Conservation (phyloP, 2,113 vertebrate species). For the Alces alces region DNA sequence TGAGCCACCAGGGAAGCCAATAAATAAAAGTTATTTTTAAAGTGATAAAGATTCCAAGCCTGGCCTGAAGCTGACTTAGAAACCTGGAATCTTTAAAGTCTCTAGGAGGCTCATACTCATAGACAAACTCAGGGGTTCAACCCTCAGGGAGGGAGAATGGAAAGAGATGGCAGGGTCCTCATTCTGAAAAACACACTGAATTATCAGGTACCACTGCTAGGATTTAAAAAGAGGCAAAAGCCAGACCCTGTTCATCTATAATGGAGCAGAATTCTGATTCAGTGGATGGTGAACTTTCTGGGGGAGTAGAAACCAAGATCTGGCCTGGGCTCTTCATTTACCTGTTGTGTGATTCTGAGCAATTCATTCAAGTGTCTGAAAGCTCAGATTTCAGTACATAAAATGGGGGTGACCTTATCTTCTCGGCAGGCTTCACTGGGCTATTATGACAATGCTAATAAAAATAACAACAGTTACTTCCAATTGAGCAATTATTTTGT, state of each 20-base stretch:
- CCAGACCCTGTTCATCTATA: neutral
- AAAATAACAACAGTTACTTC: neutral
- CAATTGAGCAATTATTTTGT: neutral
- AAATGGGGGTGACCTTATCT: neutral
- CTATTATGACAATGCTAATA: neutral
- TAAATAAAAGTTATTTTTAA: neutral
- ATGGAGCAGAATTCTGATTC: neutral
- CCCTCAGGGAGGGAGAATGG: neutral
- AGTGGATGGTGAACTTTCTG: neutral
- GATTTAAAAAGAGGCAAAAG: neutral
- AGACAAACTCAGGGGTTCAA: neutral
- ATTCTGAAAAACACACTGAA: neutral
- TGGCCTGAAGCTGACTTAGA: neutral
- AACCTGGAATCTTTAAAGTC: neutral
- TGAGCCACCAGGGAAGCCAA: too few relatives aligned
- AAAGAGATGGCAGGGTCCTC: neutral
- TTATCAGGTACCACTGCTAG: neutral
- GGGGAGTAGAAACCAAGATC: neutral
- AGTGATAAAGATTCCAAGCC: neutral
- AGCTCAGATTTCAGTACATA: neutral
- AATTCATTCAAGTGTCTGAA: neutral
- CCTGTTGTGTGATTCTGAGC: neutral
- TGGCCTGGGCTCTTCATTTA: neutral
- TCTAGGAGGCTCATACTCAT: neutral
- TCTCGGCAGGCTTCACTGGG: neutral